phyloP scores from a whole-genome alignment of 2,888 invertebrate genomes.

The Microchrysa polita region DNA sequence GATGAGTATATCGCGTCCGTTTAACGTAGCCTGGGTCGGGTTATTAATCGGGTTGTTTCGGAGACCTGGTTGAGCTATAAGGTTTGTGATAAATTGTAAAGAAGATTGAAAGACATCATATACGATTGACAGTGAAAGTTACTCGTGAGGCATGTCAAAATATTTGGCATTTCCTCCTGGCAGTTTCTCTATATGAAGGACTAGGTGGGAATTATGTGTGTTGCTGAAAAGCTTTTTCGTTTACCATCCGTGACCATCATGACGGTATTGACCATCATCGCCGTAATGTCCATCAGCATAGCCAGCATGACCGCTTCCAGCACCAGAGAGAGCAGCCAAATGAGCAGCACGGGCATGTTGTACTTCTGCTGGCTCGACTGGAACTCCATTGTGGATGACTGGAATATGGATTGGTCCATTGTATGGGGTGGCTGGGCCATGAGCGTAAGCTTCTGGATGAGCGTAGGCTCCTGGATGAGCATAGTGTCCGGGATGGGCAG shows the following conservation, averaged over 20 bases:
- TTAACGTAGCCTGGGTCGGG: slow-evolving; percentile 47
- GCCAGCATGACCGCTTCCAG: slow-evolving; percentile 52
- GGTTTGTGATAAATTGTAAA: slow-evolving; percentile 12
- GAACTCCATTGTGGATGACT: slow-evolving; percentile 65
- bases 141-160: slow-evolving; percentile 48
- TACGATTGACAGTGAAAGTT: slow-evolving; percentile 25
- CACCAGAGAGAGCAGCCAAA: slow-evolving; percentile 61
- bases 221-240: too few relatives aligned
- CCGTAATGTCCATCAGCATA: slow-evolving; percentile 14
- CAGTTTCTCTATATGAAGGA: slow-evolving; percentile 49
- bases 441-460: slow-evolving; percentile 25
- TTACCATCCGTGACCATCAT: slow-evolving; percentile 54
- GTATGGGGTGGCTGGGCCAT: slow-evolving; percentile 48
- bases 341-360: slow-evolving; percentile 64
- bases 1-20: slow-evolving; percentile 36
- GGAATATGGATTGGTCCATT: slow-evolving; percentile 64
- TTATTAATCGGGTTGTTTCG: slow-evolving; percentile 20
- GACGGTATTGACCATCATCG: slow-evolving; percentile 53
- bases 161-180: slow-evolving; percentile 49
- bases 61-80: not conserved
- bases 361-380: slow-evolving; percentile 67
- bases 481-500: slow-evolving; percentile 26
- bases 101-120: slow-evolving; percentile 1
- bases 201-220: slow-evolving; percentile 44
- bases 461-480: slow-evolving; percentile 23